A percentile compares a stretch with the other conserved stretches of the same genome.
Evolutionary conservation across 2,888 invertebrate species (phyloP).

Genomic region (Netelia fuscicornis): DNA sequence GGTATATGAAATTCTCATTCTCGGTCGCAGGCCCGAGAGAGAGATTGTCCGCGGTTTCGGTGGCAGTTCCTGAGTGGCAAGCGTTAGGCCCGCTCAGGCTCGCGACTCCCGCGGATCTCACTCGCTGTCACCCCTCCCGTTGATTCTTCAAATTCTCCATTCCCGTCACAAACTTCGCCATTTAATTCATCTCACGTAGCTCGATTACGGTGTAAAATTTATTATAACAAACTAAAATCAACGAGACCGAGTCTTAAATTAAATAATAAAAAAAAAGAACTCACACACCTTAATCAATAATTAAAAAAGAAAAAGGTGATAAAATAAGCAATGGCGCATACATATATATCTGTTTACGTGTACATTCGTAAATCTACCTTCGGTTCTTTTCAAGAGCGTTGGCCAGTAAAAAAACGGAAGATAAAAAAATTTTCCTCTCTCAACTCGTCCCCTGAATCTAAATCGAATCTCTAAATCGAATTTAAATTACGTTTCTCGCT

Average conservation of each 20-base stretch:
- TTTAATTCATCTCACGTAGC: neutral
- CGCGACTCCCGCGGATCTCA: slow-evolving; percentile 10
- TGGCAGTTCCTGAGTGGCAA: slow-evolving; percentile 40
- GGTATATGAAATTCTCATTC: neutral
- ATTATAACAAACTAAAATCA: neutral
- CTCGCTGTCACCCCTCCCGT: neutral
- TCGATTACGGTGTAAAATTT: neutral
- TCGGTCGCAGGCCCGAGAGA: slow-evolving; percentile 13
- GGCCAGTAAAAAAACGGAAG: slow-evolving; percentile 11
- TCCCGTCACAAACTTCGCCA: neutral
- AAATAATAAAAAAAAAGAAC: neutral
- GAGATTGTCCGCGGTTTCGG: slow-evolving; percentile 46
- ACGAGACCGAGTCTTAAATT: neutral
- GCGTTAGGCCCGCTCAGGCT: slow-evolving; percentile 32
- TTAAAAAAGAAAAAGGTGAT: neutral
- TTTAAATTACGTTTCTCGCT: slow-evolving; percentile 64
- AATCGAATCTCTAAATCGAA: slow-evolving; percentile 68
- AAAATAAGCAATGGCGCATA: too few relatives aligned
- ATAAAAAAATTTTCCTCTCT: slow-evolving; percentile 36
- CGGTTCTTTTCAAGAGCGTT: slow-evolving; percentile 17
- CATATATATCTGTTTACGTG: slow-evolving; percentile 4
- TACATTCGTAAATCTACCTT: slow-evolving; percentile 42
- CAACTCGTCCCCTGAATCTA: slow-evolving; percentile 59
- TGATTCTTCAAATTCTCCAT: neutral
- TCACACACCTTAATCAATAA: neutral